phyloP scores from a whole-genome alignment of 2,888 invertebrate genomes.

The Steromphala cineraria region DNA sequence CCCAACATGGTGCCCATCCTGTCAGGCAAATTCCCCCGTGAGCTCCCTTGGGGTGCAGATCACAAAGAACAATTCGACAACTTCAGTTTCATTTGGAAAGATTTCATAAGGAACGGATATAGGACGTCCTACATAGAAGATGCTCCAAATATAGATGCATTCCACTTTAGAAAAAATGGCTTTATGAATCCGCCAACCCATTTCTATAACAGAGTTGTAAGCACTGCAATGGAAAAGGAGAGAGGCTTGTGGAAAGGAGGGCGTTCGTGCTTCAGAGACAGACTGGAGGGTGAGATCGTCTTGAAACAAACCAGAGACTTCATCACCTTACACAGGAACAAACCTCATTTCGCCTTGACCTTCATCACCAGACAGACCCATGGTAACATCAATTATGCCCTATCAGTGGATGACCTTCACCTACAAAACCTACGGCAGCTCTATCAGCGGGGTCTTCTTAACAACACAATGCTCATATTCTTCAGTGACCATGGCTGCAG shows the following conservation, averaged over 20 bases:
- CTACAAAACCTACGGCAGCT: conserved; percentile 78
- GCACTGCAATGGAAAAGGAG: conserved; percentile 77
- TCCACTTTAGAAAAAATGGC: conserved; percentile 85
- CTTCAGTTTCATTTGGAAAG: conserved; percentile 88
- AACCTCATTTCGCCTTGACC: conserved; percentile 86
- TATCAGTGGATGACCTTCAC: conserved; percentile 83
- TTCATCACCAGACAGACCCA: conserved; percentile 90
- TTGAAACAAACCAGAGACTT: conserved; percentile 80
- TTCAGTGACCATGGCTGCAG: conserved; percentile 93
- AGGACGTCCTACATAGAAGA: conserved; percentile 89
- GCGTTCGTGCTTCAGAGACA: conserved; percentile 81
- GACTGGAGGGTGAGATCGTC: conserved; percentile 82
- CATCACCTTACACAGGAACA: conserved; percentile 78
- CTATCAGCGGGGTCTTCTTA: conserved; percentile 58
- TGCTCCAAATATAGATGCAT: conserved; percentile 84
- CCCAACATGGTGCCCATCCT: conserved; percentile 89
- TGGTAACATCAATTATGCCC: conserved; percentile 87
- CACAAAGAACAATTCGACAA: conserved; percentile 26
- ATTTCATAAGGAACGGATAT: conserved; percentile 84
- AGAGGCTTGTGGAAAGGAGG: conserved; percentile 39
- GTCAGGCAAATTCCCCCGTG: conserved; percentile 58
- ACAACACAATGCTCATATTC: conserved; percentile 55
- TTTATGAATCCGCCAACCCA: conserved; percentile 87
- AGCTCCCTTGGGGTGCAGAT: conserved; percentile 25
- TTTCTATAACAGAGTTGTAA: conserved; percentile 86